phyloP scores from a whole-genome alignment of 2,888 invertebrate genomes.

The Eucera pruinosa region DNA sequence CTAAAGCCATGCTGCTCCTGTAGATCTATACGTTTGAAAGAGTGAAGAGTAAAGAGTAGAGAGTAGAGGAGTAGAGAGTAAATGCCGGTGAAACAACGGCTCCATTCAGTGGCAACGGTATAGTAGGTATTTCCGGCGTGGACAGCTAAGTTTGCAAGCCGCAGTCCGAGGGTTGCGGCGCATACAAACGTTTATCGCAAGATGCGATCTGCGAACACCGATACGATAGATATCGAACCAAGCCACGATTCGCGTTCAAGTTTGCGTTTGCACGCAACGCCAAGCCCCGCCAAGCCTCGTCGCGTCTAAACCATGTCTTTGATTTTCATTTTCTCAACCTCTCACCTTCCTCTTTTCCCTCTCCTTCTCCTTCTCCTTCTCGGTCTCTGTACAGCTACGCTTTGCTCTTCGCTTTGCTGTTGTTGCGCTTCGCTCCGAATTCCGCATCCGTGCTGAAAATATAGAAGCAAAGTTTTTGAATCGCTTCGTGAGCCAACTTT shows the following conservation, averaged over 20 bases:
- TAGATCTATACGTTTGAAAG: neutral
- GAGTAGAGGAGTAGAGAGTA: too few relatives aligned
- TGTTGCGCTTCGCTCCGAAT: too few relatives aligned
- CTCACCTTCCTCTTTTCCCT: too few relatives aligned
- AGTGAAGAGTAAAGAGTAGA: too few relatives aligned
- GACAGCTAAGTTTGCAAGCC: slow-evolving; percentile 46
- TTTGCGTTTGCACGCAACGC: neutral
- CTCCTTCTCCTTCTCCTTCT: neutral
- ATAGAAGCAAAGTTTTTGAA: too few relatives aligned
- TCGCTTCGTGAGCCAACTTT: too few relatives aligned
- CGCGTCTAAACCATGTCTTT: neutral
- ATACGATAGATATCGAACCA: slow-evolving; percentile 53
- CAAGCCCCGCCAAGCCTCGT: too few relatives aligned
- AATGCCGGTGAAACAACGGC: slow-evolving; percentile 55
- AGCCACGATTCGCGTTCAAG: slow-evolving; percentile 16
- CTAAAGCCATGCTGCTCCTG: neutral
- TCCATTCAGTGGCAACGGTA: slow-evolving; percentile 46
- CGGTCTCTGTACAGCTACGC: too few relatives aligned
- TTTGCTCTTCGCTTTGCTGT: too few relatives aligned
- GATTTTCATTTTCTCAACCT: neutral
- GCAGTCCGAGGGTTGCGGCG: slow-evolving; percentile 25
- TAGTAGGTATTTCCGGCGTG: slow-evolving; percentile 62
- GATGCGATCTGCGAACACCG: slow-evolving; percentile 36
- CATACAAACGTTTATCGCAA: slow-evolving; percentile 47
- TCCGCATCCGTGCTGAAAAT: too few relatives aligned